phyloP scores from a whole-genome alignment of 2,888 invertebrate genomes.

The Sisyra nigra region DNA sequence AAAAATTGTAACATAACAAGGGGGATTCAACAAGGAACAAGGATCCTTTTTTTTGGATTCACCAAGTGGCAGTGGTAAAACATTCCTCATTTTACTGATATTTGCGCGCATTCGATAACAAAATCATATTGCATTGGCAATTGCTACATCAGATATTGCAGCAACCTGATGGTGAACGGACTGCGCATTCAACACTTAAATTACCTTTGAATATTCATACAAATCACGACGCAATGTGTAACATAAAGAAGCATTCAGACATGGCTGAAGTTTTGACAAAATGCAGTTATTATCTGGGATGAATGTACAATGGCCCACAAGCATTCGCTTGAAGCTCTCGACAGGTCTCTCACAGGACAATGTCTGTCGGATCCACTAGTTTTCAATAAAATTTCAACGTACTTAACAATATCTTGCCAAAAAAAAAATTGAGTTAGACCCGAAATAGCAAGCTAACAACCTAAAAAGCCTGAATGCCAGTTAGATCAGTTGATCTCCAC shows the following conservation, averaged over 20 bases:
- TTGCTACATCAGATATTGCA: conserved; percentile 24
- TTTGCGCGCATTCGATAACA: conserved; percentile 17
- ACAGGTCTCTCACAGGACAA: conserved; percentile 6
- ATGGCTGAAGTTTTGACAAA: conserved; percentile 2
- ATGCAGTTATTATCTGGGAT: conserved; percentile 5
- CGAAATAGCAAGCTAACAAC: too few relatives aligned
- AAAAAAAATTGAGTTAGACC: too few relatives aligned
- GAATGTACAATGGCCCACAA: conserved; percentile 5
- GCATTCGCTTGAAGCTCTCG: conserved; percentile 7
- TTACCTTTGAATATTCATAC: conserved; percentile 16
- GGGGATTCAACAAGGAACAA: conserved; percentile 13
- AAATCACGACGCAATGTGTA: conserved; percentile 1
- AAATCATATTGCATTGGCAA: conserved; percentile 19
- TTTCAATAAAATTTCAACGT: too few relatives aligned
- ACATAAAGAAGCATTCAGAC: conserved; percentile 2
- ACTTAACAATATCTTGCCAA: too few relatives aligned
- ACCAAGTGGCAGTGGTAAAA: too few relatives aligned
- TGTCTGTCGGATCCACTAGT: too few relatives aligned
- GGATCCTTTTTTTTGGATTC: too few relatives aligned
- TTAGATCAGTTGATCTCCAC: too few relatives aligned
- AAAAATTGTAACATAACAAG: conserved; percentile 14
- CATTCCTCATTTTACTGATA: conserved; percentile 17
- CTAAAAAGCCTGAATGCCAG: too few relatives aligned
- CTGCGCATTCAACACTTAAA: conserved; percentile 21
- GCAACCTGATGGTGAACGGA: too few relatives aligned